Conservation (phyloP, 2,113 vertebrate species). For the Clarias gariepinus region DNA sequence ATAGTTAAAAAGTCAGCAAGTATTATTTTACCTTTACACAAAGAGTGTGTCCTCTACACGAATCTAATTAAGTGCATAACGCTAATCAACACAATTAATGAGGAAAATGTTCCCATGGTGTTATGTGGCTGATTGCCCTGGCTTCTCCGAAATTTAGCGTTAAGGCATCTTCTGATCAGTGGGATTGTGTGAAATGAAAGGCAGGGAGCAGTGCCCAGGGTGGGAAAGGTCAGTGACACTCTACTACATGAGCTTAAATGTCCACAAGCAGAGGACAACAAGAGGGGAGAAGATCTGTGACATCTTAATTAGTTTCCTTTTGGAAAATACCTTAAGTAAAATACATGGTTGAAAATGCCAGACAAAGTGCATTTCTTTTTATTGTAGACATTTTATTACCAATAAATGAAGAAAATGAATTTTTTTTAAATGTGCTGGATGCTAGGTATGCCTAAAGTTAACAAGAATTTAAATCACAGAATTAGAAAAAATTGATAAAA, state of each 20-base stretch:
- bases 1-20: not conserved
- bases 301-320: constrained; percentile 74
- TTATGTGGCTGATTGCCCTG: constrained; percentile 38
- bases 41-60: not conserved
- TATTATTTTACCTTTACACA: constrained; percentile 19
- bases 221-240: constrained; percentile 71
- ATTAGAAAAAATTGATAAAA: not conserved
- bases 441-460: not conserved
- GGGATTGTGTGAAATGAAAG: constrained; percentile 70
- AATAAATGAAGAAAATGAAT: not conserved
- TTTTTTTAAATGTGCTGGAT: not conserved
- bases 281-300: constrained; percentile 67
- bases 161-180: constrained; percentile 67
- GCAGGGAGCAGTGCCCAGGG: constrained; percentile 62
- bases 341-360: constrained; percentile 10
- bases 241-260: constrained; percentile 77
- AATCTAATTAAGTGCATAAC: constrained; percentile 18
- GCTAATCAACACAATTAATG: constrained; percentile 23
- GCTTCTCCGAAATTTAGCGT: constrained; percentile 69
- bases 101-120: constrained; percentile 47
- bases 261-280: constrained; percentile 70
- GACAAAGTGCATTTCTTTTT: not conserved
- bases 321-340: constrained; percentile 55
- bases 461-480: not conserved
- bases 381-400: not conserved